Percentiles rank a stretch among this genome's conserved stretches.
phyloP scores from a whole-genome alignment of 1,140 invertebrate genomes.

The Drosophila arawakana region DNA sequence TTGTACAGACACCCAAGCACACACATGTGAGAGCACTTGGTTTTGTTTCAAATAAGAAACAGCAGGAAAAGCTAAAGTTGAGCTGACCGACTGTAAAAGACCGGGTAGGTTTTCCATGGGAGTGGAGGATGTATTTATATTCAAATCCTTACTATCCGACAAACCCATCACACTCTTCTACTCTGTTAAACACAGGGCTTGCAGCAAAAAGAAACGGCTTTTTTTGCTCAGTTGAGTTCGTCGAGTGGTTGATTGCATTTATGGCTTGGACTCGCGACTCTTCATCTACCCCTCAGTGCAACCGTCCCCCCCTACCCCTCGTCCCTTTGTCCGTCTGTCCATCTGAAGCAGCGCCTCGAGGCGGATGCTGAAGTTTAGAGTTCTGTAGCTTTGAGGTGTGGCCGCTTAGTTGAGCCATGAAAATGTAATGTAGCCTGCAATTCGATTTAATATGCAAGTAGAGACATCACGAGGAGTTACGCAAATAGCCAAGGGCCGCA shows the following conservation, averaged over 20 bases:
- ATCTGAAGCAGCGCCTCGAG: constrained; percentile 47
- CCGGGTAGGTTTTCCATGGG: too few species aligned
- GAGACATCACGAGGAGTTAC: constrained; percentile 65
- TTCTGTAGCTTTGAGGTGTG: constrained; percentile 57
- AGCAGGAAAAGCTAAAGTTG: not conserved
- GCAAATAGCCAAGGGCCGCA: constrained; percentile 71
- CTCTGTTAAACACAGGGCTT: too few species aligned
- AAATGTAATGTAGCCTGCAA: constrained; percentile 77
- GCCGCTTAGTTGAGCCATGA: constrained; percentile 76
- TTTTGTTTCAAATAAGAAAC: constrained; percentile 38
- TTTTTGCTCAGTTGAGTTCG: constrained; percentile 37
- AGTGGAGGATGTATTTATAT: too few species aligned
- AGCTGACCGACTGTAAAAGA: too few species aligned
- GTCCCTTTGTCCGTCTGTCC: not conserved
- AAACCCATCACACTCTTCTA: too few species aligned
- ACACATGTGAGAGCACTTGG: constrained; percentile 38
- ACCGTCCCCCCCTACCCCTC: not conserved
- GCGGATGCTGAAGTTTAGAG: constrained; percentile 35
- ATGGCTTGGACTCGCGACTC: constrained; percentile 49
- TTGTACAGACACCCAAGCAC: constrained; percentile 68
- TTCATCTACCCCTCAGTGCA: not conserved
- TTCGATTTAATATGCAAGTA: constrained; percentile 68
- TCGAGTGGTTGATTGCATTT: constrained; percentile 79
- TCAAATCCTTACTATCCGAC: too few species aligned
- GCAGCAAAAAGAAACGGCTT: constrained; percentile 29